Conservation (phyloP, 2,797 vertebrate species). For the Myiothlypis chrysogaster region DNA sequence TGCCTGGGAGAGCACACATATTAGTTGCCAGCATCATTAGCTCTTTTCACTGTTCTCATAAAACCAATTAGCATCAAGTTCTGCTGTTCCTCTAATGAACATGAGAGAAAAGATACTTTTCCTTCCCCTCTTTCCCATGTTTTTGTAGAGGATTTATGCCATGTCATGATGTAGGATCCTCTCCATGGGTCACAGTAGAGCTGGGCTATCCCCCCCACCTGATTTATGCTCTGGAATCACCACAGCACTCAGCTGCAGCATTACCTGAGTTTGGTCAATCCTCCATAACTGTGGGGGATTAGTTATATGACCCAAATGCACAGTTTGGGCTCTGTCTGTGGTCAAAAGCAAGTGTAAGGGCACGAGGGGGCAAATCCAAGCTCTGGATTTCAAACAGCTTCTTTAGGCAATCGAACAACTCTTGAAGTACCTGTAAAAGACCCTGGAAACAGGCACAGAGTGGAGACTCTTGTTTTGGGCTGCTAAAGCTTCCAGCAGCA, state of each 20-base stretch:
- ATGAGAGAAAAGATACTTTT: neutral
- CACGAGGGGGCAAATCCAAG: rapidly evolving
- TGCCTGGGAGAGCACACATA: neutral
- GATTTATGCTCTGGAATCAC: neutral
- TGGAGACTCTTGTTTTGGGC: neutral
- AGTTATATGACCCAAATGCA: neutral
- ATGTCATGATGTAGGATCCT: rapidly evolving
- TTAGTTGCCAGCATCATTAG: neutral
- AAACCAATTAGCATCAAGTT: neutral
- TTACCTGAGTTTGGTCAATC: neutral
- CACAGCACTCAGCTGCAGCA: rapidly evolving
- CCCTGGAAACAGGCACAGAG: rapidly evolving
- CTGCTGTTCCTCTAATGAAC: neutral
- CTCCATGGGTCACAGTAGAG: neutral
- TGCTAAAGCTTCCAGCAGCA: neutral
- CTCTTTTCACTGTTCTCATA: neutral
- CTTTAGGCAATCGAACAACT: neutral
- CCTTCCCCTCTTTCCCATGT: rapidly evolving
- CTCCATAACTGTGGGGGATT: neutral
- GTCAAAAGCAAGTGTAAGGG: neutral
- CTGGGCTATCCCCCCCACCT: rapidly evolving
- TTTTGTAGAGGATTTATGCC: neutral
- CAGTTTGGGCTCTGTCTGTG: neutral
- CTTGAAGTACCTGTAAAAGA: neutral
- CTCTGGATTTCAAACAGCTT: neutral